Percentiles rank a stretch among this genome's conserved stretches.
Evolutionary conservation across 2,797 vertebrate genomes (phyloP).

Genomic region (Chiroxiphia lanceolata): DNA sequence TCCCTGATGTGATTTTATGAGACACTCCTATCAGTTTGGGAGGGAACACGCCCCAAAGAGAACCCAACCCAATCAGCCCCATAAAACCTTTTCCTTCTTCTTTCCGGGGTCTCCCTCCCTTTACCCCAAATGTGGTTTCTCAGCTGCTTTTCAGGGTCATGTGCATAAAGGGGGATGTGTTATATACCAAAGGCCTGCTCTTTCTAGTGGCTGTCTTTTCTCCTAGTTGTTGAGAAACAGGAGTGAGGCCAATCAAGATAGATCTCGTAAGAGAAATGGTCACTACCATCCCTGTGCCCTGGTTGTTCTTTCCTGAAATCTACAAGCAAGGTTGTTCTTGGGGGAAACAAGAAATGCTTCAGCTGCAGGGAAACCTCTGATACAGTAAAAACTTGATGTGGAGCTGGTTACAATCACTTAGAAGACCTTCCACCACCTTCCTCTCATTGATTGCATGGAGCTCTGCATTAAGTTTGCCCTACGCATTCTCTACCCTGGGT

Average conservation of each 20-base stretch:
- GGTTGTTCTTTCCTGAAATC: neutral
- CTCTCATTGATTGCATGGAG: neutral
- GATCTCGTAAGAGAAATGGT: neutral
- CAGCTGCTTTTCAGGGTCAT: neutral
- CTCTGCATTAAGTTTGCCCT: neutral
- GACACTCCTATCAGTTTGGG: conserved; percentile 59
- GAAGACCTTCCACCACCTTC: neutral
- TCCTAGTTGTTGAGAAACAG: neutral
- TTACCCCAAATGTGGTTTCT: neutral
- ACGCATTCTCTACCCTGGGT: neutral
- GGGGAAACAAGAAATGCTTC: neutral
- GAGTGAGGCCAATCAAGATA: neutral
- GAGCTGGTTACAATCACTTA: neutral
- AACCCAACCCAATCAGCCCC: conserved; percentile 61
- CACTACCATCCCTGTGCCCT: neutral
- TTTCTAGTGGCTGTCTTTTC: neutral
- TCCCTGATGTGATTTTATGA: conserved; percentile 61
- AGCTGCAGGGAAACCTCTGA: neutral
- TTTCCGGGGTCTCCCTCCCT: neutral
- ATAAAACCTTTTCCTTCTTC: neutral
- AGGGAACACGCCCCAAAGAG: conserved; percentile 52
- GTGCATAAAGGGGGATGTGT: neutral
- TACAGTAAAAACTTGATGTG: neutral
- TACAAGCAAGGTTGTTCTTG: neutral
- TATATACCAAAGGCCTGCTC: conserved; percentile 5